Base-by-base conservation (phyloP, 1,140 invertebrate species). In the Leptinotarsa undecemlineata region DNA sequence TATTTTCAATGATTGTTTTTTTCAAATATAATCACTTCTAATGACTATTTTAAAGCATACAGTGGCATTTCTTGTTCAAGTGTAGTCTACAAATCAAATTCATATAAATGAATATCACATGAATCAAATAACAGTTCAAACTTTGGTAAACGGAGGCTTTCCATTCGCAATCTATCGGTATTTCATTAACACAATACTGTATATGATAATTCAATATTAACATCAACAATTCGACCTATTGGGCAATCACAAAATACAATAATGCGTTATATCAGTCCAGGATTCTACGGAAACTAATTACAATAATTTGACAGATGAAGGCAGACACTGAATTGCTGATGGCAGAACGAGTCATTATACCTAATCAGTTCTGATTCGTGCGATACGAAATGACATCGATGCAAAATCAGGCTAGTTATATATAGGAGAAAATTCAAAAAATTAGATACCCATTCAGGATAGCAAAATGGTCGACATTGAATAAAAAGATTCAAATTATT, bases 201-300 rank as follows among this genome's bases (percentile, higher is more conserved):
- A 72, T 62, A 63, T 72, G 19, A 64, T 72, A 26, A 64, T 47
- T 64, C 47, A 72, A 48, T 63, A 60, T 75, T 33, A 76, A 75
- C 71, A 75, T 73, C 72, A 68, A 78, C 74, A 75, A 66, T 73
- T 74, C 69, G 74, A 73, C 72, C 74, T 73, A 78, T 73, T 71
- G 62, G 74, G 70, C 74, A 75, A 77, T 72, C 74, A 72, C 71
- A 72, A 72, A 72, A 75, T 70, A 74, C 74, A 75, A 48, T 63
- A 72, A 47, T 64, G 62, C 62, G n/a, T 20, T 17, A 72, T 47
- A 64, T 64, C 62, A 72, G 61, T 64, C 71, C 71, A 72, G 62
- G 71, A 47, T 64, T 47, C 15, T 33, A 15, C 1, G 8, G 23
- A 8, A 23, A 20, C 13, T 68, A 19, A 57, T 57, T 57, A 19